phyloP scores from a whole-genome alignment of 2,797 vertebrate species.

The Paguma larvata region DNA sequence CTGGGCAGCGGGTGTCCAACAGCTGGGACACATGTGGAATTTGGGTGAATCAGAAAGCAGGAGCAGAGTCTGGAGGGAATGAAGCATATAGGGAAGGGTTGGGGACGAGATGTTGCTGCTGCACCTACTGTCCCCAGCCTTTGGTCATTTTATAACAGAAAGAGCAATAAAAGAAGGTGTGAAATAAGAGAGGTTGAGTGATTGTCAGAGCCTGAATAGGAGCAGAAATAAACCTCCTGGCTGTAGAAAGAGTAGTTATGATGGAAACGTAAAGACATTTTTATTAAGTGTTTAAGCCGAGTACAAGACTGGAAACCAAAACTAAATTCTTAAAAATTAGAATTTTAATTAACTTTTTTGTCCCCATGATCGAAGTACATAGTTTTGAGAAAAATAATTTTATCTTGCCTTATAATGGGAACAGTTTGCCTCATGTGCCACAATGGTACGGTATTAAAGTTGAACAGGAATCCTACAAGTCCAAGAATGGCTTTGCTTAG shows the following conservation, averaged over 20 bases:
- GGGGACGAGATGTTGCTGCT: not conserved
- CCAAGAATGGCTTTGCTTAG: not conserved
- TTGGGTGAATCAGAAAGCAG: not conserved
- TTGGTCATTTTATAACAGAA: not conserved
- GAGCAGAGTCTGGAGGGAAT: not conserved
- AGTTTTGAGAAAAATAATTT: slow-evolving; percentile 12
- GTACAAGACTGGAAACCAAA: not conserved
- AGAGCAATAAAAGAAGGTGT: not conserved
- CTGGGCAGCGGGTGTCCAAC: not conserved
- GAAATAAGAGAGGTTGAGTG: not conserved
- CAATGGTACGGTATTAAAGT: not conserved
- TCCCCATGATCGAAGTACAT: not conserved
- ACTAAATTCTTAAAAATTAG: slow-evolving; percentile 24
- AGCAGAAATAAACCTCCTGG: not conserved
- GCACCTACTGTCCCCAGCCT: not conserved
- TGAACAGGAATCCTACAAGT: not conserved
- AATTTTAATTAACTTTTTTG: not conserved
- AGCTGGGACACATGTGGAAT: not conserved
- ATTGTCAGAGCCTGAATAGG: not conserved
- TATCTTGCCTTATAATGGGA: not conserved
- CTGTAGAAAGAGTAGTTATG: not conserved
- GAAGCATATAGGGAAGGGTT: not conserved
- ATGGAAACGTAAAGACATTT: not conserved
- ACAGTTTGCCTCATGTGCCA: not conserved
- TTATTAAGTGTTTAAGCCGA: not conserved